phyloP scores from a whole-genome alignment of 2,797 vertebrate genomes.

The Acipenser oxyrinchus region DNA sequence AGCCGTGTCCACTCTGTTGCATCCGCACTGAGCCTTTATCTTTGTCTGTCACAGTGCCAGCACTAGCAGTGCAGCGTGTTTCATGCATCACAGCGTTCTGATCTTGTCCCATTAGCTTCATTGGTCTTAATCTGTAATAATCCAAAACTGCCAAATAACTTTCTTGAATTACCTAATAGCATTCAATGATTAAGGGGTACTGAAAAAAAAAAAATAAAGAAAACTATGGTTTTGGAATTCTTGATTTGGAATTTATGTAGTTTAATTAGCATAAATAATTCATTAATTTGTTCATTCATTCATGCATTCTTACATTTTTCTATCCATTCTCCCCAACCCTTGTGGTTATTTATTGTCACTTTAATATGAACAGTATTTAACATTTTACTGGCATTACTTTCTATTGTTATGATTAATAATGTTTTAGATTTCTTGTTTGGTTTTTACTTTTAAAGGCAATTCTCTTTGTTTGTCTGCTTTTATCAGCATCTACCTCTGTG shows the following conservation, averaged over 20 bases:
- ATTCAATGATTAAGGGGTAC: background rate
- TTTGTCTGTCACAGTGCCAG: conserved; percentile 62
- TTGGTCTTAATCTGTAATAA: conserved; percentile 32
- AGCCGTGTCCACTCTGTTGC: conserved; percentile 70
- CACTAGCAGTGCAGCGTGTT: conserved; percentile 58
- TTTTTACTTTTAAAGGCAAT: too few species aligned
- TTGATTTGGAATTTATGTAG: background rate
- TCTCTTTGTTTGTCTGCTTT: too few species aligned
- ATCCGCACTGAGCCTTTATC: conserved; percentile 74
- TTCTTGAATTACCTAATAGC: conserved; percentile 5
- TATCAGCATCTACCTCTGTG: too few species aligned
- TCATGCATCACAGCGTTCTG: conserved; percentile 67
- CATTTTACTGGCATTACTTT: too few species aligned
- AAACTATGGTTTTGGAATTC: background rate
- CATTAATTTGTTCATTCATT: too few species aligned
- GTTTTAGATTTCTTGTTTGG: too few species aligned
- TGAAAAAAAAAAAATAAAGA: background rate
- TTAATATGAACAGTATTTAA: too few species aligned
- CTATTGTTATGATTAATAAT: too few species aligned
- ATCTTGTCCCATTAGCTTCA: conserved; percentile 72
- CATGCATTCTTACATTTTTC: too few species aligned
- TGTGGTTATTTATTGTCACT: too few species aligned
- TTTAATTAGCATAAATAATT: background rate
- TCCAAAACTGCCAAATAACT: conserved; percentile 7
- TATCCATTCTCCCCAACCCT: too few species aligned